Base-by-base conservation (phyloP, 2,888 invertebrate genomes). In the Hedychridium roseum region DNA sequence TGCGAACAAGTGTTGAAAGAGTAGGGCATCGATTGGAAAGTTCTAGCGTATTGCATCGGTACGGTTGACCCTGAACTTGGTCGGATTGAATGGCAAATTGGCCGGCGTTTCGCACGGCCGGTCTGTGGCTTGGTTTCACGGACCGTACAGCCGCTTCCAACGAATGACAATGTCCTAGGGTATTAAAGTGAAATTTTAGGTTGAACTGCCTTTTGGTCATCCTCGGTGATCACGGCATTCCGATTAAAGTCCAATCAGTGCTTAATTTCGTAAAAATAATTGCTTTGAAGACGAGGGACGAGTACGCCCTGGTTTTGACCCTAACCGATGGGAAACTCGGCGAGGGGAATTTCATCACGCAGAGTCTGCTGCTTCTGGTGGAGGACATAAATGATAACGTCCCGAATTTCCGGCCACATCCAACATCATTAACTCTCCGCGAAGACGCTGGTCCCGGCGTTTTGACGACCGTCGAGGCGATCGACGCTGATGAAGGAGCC, bases 331-430 rank as follows among this genome's bases (percentile, higher is more conserved):
- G 92, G 56, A 87, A 89, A 71, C 85, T 94, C 58, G 92, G 91
- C 16, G 90, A 91, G 58, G 92, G 91, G 47, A 92, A 92, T 79
- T 92, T 87, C 79, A 90, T 94, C 64, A 94, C 93, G 1, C 94
- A 94, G 81, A 93, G 94, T 74, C 86, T 95, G 65, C 82, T 94
- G 58, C 81, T 94, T 40, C 83, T 94, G 65, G 93, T 95, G 34
- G 94, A 94, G 81, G 95, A 95, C 76, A 89, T 93, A 34, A 94
- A 94, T 74, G 94, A 94, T 82, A 94, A 94, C 82, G 89, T 88
- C 70, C 95, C 95, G 20, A 85, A 91, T 57, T 95, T 94, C 79
- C 87, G 89, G 76, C 88, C 91, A 14, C 92, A 92, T 80, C 91
- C 90, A 66, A 88, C 91, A 32, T 90, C 92, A 40, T 83, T 95